Percentiles rank a stretch among this genome's conserved stretches.
Conservation (phyloP, 2,888 invertebrate species). For the Oscheius sp. region DNA sequence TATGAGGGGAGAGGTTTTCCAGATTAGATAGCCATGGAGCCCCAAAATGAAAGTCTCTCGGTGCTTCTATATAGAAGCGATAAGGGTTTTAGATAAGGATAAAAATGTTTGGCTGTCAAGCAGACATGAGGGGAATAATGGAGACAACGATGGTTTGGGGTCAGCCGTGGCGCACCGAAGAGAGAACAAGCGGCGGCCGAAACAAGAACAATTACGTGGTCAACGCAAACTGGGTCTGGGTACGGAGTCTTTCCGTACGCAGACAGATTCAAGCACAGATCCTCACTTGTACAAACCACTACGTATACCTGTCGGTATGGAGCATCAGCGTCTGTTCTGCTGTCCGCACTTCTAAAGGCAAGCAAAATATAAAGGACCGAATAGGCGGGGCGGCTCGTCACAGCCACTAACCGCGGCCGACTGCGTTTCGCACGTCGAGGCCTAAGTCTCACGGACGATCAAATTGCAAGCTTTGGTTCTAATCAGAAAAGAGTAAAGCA, state of each 20-base stretch:
- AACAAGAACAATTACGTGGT: slow-evolving; percentile 34
- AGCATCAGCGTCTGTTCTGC: too few species aligned
- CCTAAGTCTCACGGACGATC: slow-evolving; percentile 29
- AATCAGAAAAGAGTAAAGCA: too few species aligned
- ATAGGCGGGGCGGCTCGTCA: slow-evolving; percentile 33
- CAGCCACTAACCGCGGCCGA: slow-evolving; percentile 25
- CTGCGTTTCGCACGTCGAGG: slow-evolving; percentile 29
- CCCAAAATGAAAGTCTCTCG: slow-evolving; percentile 12
- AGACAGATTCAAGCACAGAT: too few species aligned
- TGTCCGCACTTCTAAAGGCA: too few species aligned
- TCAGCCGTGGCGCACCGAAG: slow-evolving; percentile 13
- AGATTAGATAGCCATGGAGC: slow-evolving; percentile 25
- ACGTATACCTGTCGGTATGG: too few species aligned
- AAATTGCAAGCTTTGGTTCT: slow-evolving; percentile 6
- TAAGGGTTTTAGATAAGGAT: slow-evolving; percentile 23
- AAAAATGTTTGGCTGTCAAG: slow-evolving; percentile 23
- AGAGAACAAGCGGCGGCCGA: slow-evolving; percentile 18
- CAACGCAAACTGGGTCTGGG: slow-evolving; percentile 30
- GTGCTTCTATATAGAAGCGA: slow-evolving; percentile 17
- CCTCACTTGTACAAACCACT: too few species aligned
- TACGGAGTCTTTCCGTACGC: too few species aligned
- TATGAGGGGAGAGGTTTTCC: background rate
- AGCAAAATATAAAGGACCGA: too few species aligned
- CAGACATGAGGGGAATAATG: slow-evolving; percentile 1
- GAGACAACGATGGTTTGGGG: background rate